phyloP scores from a whole-genome alignment of 2,797 vertebrate genomes.

The Danio aesculapii region DNA sequence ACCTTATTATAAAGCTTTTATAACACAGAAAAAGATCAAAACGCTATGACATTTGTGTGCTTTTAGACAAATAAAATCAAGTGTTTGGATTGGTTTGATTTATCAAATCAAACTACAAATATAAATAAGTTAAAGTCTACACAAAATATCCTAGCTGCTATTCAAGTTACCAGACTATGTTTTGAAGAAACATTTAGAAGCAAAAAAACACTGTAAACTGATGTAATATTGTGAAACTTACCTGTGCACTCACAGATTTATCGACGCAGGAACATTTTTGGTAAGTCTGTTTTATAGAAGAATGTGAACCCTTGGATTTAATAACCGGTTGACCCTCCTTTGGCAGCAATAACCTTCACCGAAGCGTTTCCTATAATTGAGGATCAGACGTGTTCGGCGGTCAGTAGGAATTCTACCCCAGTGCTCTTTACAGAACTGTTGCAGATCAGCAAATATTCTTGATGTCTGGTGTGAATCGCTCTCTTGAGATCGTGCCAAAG shows the following conservation, averaged over 20 bases:
- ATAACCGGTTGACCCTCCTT: constrained; percentile 8
- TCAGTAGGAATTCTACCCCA: constrained; percentile 7
- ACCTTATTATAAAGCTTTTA: neutral
- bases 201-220: neutral
- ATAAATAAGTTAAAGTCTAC: neutral
- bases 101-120: neutral
- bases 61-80: neutral
- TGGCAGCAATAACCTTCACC: constrained; percentile 18
- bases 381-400: neutral
- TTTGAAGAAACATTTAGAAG: neutral
- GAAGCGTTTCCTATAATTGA: neutral
- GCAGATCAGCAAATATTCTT: constrained; percentile 31
- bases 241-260: neutral
- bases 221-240: constrained; percentile 25
- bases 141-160: no score
- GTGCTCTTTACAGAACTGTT: constrained; percentile 6
- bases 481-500: constrained; percentile 21
- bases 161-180: neutral
- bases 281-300: neutral
- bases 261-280: neutral
- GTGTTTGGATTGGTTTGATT: neutral
- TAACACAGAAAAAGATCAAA: neutral
- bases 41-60: neutral
- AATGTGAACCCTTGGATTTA: constrained; percentile 20
- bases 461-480: constrained; percentile 12